A percentile compares a stretch with the other conserved stretches of the same genome.
phyloP scores from a whole-genome alignment of 2,888 invertebrate species.

The Pachydiplax longipennis region DNA sequence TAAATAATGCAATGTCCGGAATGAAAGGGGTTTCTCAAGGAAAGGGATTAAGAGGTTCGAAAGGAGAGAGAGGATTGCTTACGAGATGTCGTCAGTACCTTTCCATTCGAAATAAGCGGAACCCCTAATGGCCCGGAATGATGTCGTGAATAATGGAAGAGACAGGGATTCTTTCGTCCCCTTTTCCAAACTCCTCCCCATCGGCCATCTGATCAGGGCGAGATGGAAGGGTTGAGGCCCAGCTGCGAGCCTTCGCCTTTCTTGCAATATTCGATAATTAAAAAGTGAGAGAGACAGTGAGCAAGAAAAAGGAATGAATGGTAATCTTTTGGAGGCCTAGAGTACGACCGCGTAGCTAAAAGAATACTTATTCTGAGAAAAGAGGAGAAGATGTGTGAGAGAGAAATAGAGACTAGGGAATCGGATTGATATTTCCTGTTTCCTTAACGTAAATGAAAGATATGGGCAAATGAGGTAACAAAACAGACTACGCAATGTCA shows the following conservation, averaged over 20 bases:
- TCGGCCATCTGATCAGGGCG: conserved; percentile 9
- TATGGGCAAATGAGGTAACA: too few species aligned
- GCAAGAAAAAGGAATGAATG: too few species aligned
- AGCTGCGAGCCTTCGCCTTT: background rate
- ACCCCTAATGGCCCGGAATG: conserved; percentile 38
- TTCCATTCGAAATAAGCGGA: conserved; percentile 26
- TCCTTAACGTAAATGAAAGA: too few species aligned
- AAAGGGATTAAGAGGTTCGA: background rate
- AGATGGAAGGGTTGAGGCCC: background rate
- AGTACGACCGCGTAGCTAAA: too few species aligned
- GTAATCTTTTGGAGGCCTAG: too few species aligned
- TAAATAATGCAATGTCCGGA: conserved; percentile 26
- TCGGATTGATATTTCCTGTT: too few species aligned
- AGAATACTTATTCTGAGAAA: too few species aligned
- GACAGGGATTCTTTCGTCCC: background rate
- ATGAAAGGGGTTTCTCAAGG: background rate
- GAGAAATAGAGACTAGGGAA: too few species aligned
- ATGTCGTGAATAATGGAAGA: conserved; percentile 38
- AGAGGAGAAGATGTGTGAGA: too few species aligned
- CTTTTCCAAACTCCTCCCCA: background rate
- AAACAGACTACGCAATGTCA: too few species aligned
- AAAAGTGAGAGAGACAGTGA: too few species aligned
- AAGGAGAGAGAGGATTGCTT: background rate
- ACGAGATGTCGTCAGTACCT: background rate
- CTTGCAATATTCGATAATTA: background rate